A percentile compares a stretch with the other conserved stretches of the same genome.
Evolutionary conservation across 2,113 vertebrate species (phyloP).

Genomic region (Leptosomus discolor): DNA sequence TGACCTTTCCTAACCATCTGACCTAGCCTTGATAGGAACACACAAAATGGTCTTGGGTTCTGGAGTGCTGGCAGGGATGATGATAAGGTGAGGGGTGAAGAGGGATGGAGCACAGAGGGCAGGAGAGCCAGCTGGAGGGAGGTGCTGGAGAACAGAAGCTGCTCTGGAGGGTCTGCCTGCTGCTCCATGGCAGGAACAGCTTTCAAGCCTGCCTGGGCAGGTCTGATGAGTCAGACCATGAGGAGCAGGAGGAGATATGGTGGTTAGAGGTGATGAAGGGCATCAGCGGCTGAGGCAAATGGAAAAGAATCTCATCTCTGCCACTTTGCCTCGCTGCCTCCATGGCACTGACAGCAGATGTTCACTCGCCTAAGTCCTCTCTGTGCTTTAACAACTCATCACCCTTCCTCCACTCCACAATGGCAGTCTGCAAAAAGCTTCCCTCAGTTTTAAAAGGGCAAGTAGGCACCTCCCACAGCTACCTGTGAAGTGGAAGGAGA

Average conservation of each 20-base stretch:
- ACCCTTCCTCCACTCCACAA: background rate
- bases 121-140: background rate
- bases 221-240: background rate
- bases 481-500: background rate
- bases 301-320: background rate
- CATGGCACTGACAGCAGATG: background rate
- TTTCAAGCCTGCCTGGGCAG: background rate
- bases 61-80: background rate
- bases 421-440: background rate
- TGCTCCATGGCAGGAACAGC: background rate
- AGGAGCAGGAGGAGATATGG: background rate
- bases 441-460: background rate
- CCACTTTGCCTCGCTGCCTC: fast-evolving
- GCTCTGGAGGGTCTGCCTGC: background rate
- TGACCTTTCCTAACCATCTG: background rate
- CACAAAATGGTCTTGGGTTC: background rate
- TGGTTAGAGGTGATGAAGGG: background rate
- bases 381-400: background rate
- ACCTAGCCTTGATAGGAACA: background rate
- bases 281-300: background rate
- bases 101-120: background rate
- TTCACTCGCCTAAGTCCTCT: background rate
- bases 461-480: background rate
- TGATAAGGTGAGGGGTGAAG: background rate
- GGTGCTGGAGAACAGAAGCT: background rate